Evolutionary conservation across 2,888 invertebrate species (phyloP).

Genomic region (Dendrolimus houi): DNA sequence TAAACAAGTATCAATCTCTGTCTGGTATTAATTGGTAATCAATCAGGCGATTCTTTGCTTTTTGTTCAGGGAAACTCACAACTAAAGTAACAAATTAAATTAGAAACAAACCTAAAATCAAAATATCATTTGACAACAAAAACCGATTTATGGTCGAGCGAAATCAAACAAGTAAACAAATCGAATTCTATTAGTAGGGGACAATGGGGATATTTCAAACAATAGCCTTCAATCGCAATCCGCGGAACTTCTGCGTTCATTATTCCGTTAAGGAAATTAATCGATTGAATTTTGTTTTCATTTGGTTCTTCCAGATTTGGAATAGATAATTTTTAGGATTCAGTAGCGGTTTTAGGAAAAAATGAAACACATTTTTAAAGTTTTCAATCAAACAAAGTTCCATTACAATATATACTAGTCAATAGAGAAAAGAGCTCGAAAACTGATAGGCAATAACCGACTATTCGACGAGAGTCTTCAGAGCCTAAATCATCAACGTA

Average conservation of each 20-base stretch:
- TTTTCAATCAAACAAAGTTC: conserved; percentile 2
- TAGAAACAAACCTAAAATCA: background rate
- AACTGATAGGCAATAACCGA: too few species aligned
- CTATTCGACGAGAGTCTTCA: too few species aligned
- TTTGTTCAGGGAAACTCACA: too few species aligned
- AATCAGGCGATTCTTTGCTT: too few species aligned
- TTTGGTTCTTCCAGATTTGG: background rate
- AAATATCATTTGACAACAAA: background rate
- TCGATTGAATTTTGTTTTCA: background rate
- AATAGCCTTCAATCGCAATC: conserved; percentile 1
- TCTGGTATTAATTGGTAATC: too few species aligned
- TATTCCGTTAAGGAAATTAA: conserved; percentile 1
- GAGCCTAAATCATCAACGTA: too few species aligned
- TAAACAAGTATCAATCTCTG: too few species aligned
- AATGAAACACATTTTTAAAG: background rate
- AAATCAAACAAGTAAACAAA: background rate
- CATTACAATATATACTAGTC: too few species aligned
- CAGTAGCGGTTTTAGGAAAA: too few species aligned
- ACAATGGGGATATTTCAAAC: conserved; percentile 2
- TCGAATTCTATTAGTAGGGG: conserved; percentile 1
- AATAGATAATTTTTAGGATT: too few species aligned
- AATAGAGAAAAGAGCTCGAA: too few species aligned
- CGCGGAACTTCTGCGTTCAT: background rate
- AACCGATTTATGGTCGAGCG: conserved; percentile 1
- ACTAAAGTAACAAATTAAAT: background rate